phyloP scores from a whole-genome alignment of 2,888 invertebrate genomes.

The Ennomos fuscantarius region DNA sequence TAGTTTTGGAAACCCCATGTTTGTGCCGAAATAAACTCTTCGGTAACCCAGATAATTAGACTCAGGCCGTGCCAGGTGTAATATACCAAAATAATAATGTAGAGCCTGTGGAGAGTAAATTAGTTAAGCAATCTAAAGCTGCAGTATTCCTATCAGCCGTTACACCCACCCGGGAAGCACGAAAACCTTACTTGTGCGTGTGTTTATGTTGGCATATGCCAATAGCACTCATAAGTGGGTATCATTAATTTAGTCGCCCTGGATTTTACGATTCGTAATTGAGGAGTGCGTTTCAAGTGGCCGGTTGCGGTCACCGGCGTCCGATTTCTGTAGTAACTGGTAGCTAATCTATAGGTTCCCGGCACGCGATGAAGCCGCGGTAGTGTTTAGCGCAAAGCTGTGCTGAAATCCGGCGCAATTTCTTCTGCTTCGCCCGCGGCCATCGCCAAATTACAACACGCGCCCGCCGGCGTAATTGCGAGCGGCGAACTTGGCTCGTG shows the following conservation, averaged over 20 bases:
- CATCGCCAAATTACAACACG: constrained; percentile 74
- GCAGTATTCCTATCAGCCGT: too few relatives aligned
- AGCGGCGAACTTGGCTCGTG: constrained; percentile 60
- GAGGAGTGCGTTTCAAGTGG: constrained; percentile 71
- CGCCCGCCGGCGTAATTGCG: constrained; percentile 75
- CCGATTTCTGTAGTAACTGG: constrained; percentile 36
- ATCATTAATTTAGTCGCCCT: constrained; percentile 67
- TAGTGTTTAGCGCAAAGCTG: constrained; percentile 51
- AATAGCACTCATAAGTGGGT: constrained; percentile 36
- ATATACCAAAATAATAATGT: background rate
- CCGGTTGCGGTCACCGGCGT: constrained; percentile 53
- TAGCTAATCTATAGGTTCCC: constrained; percentile 28
- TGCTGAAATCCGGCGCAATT: constrained; percentile 71
- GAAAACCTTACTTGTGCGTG: background rate
- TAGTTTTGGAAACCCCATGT: constrained; percentile 74
- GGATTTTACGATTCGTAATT: constrained; percentile 82
- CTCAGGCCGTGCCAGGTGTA: constrained; percentile 41
- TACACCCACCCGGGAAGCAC: background rate
- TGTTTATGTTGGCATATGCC: constrained; percentile 12
- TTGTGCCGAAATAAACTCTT: constrained; percentile 74
- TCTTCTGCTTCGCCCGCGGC: constrained; percentile 70
- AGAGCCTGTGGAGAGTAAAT: background rate
- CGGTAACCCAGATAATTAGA: constrained; percentile 64
- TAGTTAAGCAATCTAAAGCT: too few relatives aligned
- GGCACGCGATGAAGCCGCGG: constrained; percentile 65